Evolutionary conservation across 2,113 vertebrate genomes (phyloP), one percentile per base, ranked within the genome.

Genomic region (Mungos mungo): DNA sequence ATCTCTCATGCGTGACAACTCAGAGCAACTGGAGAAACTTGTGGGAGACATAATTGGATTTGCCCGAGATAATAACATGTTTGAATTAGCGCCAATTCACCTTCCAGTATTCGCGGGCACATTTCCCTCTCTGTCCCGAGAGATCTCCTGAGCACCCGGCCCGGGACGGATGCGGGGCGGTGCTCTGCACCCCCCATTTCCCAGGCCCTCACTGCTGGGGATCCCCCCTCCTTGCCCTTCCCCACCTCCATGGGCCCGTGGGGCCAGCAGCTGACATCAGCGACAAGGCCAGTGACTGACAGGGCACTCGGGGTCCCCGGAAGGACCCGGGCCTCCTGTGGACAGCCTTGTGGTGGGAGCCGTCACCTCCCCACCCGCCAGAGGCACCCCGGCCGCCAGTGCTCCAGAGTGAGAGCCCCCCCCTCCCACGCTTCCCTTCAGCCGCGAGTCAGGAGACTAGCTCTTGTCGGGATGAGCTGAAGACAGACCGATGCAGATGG

Each of bases 401-500:
- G 7, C 25, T 21, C 1, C 2, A 50, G 86, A 82, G 71, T 2
- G 29, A 14, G 74, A 14, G 74, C 74, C 54, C 35, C 21, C 97
- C 95, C n/a, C n/a, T n/a, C n/a, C n/a, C n/a, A n/a, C n/a, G 83
- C 27, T 33, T 69, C 69, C 80, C 92, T 81, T 74, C 63, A 76
- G 72, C 16, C 4, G 0, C 4, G 0, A 3, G 25, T 35, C 95
- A 76, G 94, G 77, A 35, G 3, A 7, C 23, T 0, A 52, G 60
- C 13, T 52, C 35, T 29, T 3, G 47, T 11, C 35, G 4, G 0
- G 47, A 23, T 19, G 0, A 25, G n/a, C 13, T 27, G 65, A 33
- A 1, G 63, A 23, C 10, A 6, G 25, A 6, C 15, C 0, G 16
- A 6, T 11, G 1, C 4, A 0, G 13, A 1, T 27, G 0, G 1